Base-by-base conservation (phyloP, 2,113 vertebrate species). In the Thalassoma bifasciatum region DNA sequence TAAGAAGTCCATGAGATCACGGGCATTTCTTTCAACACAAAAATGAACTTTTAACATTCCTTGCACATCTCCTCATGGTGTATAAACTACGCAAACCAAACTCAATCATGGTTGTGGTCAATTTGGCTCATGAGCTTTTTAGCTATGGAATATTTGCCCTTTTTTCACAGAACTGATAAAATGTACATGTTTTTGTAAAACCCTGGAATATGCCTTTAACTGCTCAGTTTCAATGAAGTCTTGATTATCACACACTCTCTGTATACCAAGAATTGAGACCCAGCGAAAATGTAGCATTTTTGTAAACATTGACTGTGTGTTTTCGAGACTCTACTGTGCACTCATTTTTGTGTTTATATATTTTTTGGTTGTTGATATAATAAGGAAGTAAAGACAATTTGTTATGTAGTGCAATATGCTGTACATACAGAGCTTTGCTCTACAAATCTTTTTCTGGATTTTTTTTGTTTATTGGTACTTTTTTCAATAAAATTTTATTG, bases 251-350 rank as follows among this genome's bases (percentile, higher is more conserved):
- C 93, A 94, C 93, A 90, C 83, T 94, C 92, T 93, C 91, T 94
- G 93, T 93, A 91, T 89, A 93, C 89, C 90, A 91, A 93, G 86
- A 94, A 93, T 92, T 88, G 92, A 94, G 93, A 95, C 94, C 94
- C 94, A 94, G 94, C 85, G 87, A 92, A 93, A 90, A 94, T 94
- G 94, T 95, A 95, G 94, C 94, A 94, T 93, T 94, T 93, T 91
- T 95, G 92, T 94, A 93, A 94, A 94, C 94, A 94, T 94, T 94
- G 93, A 94, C 90, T 94, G 93, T 95, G 93, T 94, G 93, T 94
- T 93, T 92, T 93, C 90, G 89, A 94, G 93, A 94, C 94, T 93
- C 90, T 93, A 92, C 91, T 94, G 93, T 94, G 93, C 93, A 95
- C 93, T 94, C 93, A 72, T 89, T 91, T 77, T 88, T 91, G 90